phyloP scores from a whole-genome alignment of 1,140 invertebrate genomes.

The Apocrypta bakeri region DNA sequence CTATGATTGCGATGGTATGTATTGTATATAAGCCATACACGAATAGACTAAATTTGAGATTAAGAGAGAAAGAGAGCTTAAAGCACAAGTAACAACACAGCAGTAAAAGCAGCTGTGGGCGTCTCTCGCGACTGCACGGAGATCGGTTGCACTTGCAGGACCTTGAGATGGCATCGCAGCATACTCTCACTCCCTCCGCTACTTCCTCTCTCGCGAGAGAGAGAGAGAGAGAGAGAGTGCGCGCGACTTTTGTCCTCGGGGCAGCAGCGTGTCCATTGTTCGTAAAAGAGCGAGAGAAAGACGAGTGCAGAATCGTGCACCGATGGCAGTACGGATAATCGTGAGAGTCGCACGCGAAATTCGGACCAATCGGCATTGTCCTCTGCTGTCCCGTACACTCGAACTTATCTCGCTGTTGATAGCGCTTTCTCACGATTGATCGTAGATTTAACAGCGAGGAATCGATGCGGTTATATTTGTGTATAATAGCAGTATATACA shows the following conservation, averaged over 20 bases:
- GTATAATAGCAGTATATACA: neutral
- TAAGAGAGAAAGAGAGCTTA: neutral
- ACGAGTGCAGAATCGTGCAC: neutral
- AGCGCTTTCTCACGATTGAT: neutral
- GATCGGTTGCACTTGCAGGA: conserved; percentile 28
- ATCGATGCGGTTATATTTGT: neutral
- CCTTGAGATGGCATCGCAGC: conserved; percentile 46
- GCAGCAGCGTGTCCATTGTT: conserved; percentile 29
- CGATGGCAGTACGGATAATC: conserved; percentile 29
- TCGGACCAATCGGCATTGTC: neutral
- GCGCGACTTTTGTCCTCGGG: neutral
- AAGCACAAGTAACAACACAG: neutral
- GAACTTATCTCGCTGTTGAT: neutral
- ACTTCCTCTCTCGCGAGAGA: conserved; percentile 48
- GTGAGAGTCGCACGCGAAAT: conserved; percentile 33
- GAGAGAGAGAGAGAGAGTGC: too few species aligned
- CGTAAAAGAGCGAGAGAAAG: neutral
- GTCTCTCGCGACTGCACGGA: conserved; percentile 13
- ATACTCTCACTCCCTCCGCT: conserved; percentile 65
- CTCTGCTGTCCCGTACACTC: neutral
- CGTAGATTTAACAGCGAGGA: neutral
- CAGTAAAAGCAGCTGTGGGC: conserved; percentile 6
- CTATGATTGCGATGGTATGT: neutral
- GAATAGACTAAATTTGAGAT: neutral
- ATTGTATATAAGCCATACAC: neutral